phyloP scores from a whole-genome alignment of 2,797 vertebrate genomes.

The Hypotaenidia okinawae region DNA sequence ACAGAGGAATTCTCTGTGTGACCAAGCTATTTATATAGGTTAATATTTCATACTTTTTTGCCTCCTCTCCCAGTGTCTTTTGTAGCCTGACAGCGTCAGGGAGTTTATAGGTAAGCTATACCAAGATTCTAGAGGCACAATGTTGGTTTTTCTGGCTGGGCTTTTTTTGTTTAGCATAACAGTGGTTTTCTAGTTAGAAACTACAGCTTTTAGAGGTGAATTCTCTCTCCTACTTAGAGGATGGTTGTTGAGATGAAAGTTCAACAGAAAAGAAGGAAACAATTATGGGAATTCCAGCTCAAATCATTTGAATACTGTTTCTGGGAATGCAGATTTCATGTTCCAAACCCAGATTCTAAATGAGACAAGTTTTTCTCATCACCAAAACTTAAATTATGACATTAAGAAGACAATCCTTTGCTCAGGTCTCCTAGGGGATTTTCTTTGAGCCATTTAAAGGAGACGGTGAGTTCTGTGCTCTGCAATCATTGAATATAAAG shows the following conservation, averaged over 20 bases:
- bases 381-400: background rate
- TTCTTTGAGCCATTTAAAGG: background rate
- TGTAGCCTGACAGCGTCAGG: background rate
- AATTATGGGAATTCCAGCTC: background rate
- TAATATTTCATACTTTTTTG: background rate
- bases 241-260: background rate
- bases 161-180: background rate
- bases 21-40: background rate
- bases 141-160: background rate
- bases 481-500: background rate
- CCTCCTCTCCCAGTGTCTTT: background rate
- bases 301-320: background rate
- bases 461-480: background rate
- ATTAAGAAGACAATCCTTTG: background rate
- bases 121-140: background rate
- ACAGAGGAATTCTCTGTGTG: background rate
- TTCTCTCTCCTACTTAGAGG: background rate
- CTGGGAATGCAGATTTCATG: background rate
- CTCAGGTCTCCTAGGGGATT: background rate
- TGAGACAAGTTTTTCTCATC: background rate
- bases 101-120: background rate
- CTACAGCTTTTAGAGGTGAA: background rate
- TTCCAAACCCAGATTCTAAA: conserved; percentile 22
- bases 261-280: background rate
- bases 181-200: background rate